Percentiles rank a stretch among this genome's conserved stretches.
Evolutionary conservation across 2,113 vertebrate species (phyloP).

Genomic region (Thamnophis sirtalis): DNA sequence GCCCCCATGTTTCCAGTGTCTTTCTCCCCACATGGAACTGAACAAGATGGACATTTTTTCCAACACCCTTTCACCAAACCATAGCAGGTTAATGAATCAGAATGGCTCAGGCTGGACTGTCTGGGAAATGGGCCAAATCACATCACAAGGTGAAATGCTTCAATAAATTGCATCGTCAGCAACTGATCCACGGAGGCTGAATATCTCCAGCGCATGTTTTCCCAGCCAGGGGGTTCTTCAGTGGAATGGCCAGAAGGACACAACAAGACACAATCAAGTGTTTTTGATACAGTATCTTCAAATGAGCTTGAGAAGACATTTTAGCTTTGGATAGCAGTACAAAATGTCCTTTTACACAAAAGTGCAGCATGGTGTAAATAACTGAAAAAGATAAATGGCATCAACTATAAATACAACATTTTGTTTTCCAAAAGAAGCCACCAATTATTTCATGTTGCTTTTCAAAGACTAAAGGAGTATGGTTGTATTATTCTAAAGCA

Average conservation of each 20-base stretch:
- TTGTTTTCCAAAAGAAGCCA: constrained; percentile 20
- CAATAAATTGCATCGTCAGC: not conserved
- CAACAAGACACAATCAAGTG: not conserved
- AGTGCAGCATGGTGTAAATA: constrained; percentile 19
- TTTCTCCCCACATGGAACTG: too few relatives aligned
- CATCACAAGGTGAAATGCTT: not conserved
- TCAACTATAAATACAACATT: constrained; percentile 48
- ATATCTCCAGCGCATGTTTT: not conserved
- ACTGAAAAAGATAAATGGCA: constrained; percentile 42
- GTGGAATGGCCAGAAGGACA: not conserved
- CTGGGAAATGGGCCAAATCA: not conserved
- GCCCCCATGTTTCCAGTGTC: too few relatives aligned
- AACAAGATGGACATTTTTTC: too few relatives aligned
- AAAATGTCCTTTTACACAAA: constrained; percentile 37
- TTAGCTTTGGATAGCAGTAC: constrained; percentile 50
- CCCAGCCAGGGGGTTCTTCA: not conserved
- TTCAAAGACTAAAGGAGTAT: constrained; percentile 2
- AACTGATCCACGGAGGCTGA: not conserved
- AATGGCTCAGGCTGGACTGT: not conserved
- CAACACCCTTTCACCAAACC: not conserved
- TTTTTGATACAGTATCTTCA: constrained; percentile 27
- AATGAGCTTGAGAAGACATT: constrained; percentile 17
- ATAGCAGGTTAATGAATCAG: not conserved
- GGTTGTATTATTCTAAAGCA: constrained; percentile 12
- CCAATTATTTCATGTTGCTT: not conserved